Percentiles rank a stretch among this genome's conserved stretches.
Evolutionary conservation across 2,888 invertebrate species (phyloP).

Genomic region (Drosophila antonietae): DNA sequence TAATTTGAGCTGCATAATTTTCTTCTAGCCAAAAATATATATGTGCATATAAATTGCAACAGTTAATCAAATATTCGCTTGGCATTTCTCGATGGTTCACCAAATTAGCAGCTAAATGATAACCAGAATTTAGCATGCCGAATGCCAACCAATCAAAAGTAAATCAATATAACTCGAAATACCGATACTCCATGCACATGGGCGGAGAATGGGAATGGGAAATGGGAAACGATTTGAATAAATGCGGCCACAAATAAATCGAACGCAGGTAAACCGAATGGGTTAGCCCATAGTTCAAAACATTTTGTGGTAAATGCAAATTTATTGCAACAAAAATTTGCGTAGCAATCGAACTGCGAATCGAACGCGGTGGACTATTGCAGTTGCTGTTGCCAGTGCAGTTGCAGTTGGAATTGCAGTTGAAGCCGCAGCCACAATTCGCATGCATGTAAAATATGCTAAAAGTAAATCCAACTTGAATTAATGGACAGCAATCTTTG

Average conservation of each 20-base stretch:
- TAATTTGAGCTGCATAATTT: neutral
- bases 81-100: neutral
- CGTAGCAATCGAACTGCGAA: constrained; percentile 68
- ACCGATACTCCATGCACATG: neutral
- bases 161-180: constrained; percentile 60
- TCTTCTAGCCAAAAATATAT: no score
- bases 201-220: neutral
- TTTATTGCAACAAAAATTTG: constrained; percentile 73
- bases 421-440: constrained; percentile 52
- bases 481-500: constrained; percentile 81
- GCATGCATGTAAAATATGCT: constrained; percentile 80
- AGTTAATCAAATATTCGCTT: constrained; percentile 7
- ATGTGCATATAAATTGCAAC: neutral
- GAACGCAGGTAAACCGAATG: constrained; percentile 59
- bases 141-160: constrained; percentile 66
- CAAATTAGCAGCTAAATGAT: constrained; percentile 66
- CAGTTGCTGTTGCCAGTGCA: neutral
- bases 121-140: constrained; percentile 48
- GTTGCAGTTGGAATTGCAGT: constrained; percentile 13
- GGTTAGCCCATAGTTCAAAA: constrained; percentile 70
- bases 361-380: constrained; percentile 29
- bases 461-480: constrained; percentile 80
- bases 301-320: constrained; percentile 79
- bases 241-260: constrained; percentile 72
- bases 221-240: constrained; percentile 63